These are phyloP conservation scores for Sicus ferrugineus DNA, from an alignment of 2,888 invertebrate genomes.

Conservation along the genomic window DNA sequence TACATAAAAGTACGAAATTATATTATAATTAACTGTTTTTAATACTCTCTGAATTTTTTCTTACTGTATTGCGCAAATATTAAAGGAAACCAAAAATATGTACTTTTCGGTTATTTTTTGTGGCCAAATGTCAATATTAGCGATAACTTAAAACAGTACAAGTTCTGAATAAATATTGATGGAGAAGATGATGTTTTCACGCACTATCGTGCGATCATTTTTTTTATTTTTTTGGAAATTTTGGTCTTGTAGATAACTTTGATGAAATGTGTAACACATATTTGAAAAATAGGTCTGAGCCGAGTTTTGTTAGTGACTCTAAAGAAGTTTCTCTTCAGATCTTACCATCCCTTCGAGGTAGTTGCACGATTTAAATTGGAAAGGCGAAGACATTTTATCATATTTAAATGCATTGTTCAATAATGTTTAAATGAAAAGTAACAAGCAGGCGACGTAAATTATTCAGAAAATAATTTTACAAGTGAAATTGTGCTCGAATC, in stretches of 20 bases:
- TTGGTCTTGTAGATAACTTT: too few relatives aligned
- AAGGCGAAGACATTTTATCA: too few relatives aligned
- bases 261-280: too few relatives aligned
- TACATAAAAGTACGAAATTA: too few relatives aligned
- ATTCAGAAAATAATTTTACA: too few relatives aligned
- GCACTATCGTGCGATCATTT: neutral
- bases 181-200: neutral
- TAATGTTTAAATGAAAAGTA: too few relatives aligned
- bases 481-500: too few relatives aligned
- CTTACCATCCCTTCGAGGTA: neutral
- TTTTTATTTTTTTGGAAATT: neutral
- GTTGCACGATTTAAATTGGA: neutral
- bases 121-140: constrained; percentile 2
- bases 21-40: too few relatives aligned
- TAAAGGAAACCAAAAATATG: neutral
- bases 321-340: constrained; percentile 10
- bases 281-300: neutral
- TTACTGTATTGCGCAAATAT: neutral
- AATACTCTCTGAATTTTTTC: too few relatives aligned
- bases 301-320: neutral
- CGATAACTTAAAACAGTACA: constrained; percentile 7
- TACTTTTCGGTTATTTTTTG: neutral
- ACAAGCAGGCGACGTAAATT: too few relatives aligned
- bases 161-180: constrained; percentile 5
- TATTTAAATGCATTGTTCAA: too few relatives aligned